Percentiles rank a stretch among this genome's conserved stretches.
Conservation (phyloP, 2,797 vertebrate genomes). For the Diplodus puntazzo region DNA sequence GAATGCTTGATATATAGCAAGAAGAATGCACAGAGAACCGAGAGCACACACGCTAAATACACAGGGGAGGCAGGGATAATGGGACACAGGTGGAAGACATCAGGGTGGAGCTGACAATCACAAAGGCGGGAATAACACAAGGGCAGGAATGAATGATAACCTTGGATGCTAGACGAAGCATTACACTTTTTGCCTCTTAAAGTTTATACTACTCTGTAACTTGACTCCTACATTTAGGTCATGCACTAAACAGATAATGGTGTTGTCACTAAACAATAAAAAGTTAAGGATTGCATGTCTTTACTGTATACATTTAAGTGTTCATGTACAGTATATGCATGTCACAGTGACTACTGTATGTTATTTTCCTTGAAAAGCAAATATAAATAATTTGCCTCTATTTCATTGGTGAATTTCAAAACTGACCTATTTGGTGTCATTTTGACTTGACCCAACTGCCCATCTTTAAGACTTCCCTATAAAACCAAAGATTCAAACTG, state of each 20-base stretch:
- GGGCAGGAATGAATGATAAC: too few relatives aligned
- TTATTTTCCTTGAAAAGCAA: not conserved
- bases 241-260: not conserved
- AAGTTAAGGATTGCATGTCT: not conserved
- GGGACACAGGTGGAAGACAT: too few relatives aligned
- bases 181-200: not conserved
- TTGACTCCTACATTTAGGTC: not conserved
- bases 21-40: too few relatives aligned
- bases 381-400: not conserved
- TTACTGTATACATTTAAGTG: not conserved
- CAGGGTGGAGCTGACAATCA: too few relatives aligned
- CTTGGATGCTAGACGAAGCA: too few relatives aligned
- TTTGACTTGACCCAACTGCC: conserved; percentile 1
- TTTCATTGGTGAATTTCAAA: not conserved
- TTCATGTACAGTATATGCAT: not conserved
- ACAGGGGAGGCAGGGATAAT: too few relatives aligned
- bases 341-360: not conserved
- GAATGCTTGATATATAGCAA: too few relatives aligned
- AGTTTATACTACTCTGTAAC: not conserved
- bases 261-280: not conserved
- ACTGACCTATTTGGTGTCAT: not conserved
- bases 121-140: too few relatives aligned
- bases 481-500: conserved; percentile 2
- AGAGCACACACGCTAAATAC: too few relatives aligned
- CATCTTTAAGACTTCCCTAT: not conserved